Conservation (phyloP, 2,797 vertebrate species). For the Moxostoma hubbsi region DNA sequence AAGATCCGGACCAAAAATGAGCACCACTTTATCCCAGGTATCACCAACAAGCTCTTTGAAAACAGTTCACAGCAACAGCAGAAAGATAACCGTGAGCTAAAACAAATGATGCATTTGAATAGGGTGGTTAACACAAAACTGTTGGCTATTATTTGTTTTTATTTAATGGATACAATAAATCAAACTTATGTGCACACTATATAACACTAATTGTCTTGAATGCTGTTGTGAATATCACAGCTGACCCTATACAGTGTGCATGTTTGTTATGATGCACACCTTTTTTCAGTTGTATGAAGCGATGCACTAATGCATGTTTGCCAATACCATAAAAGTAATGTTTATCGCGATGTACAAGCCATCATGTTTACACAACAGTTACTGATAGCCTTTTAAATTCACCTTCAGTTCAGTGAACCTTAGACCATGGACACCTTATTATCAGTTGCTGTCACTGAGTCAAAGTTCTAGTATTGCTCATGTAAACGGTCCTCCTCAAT, state of each 20-base stretch:
- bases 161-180: not conserved
- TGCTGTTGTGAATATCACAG: not conserved
- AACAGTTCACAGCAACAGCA: not conserved
- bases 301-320: not conserved
- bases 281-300: not conserved
- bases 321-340: not conserved
- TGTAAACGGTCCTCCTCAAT: too few relatives aligned
- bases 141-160: not conserved
- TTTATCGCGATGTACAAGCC: not conserved
- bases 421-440: constrained; percentile 31
- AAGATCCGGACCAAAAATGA: too few relatives aligned
- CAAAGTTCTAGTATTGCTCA: not conserved
- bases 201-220: not conserved
- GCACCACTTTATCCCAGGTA: not conserved
- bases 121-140: not conserved
- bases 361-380: not conserved
- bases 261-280: not conserved
- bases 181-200: not conserved
- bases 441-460: constrained; percentile 11
- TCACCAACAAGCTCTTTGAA: not conserved
- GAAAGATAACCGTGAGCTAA: not conserved
- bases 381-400: constrained; percentile 9
- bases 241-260: not conserved
- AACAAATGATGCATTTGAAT: not conserved
- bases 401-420: not conserved